Conservation (phyloP, 2,888 invertebrate genomes). For the Lepidochrysops patricia region DNA sequence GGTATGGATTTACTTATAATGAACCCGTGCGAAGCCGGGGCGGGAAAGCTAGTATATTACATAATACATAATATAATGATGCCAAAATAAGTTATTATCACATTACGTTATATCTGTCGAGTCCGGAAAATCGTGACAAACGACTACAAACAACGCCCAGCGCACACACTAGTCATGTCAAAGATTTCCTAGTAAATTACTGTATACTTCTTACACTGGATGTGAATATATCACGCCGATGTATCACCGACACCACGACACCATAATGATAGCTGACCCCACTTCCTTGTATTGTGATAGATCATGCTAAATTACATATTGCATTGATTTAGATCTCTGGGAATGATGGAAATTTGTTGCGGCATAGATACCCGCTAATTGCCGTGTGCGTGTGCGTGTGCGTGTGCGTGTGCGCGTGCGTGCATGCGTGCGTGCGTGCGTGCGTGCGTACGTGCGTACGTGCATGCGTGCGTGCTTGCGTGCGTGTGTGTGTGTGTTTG, state of each 20-base stretch:
- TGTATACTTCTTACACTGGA: neutral
- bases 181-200: no score
- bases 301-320: neutral
- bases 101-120: neutral
- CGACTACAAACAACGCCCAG: neutral
- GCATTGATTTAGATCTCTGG: neutral
- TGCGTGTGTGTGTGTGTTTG: no score
- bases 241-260: conserved; percentile 1
- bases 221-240: neutral
- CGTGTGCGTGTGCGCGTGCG: no score
- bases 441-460: no score
- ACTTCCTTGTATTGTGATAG: neutral
- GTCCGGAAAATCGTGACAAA: neutral
- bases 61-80: neutral
- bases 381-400: no score
- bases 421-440: no score
- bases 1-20: no score
- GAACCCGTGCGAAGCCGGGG: no score
- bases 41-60: no score
- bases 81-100: neutral
- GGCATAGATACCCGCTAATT: no score
- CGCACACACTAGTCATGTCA: neutral
- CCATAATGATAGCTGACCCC: neutral
- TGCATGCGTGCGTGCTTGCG: no score
- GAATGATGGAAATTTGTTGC: neutral